Conservation (phyloP, 2,888 invertebrate genomes). For the Lithophane ornitopus region DNA sequence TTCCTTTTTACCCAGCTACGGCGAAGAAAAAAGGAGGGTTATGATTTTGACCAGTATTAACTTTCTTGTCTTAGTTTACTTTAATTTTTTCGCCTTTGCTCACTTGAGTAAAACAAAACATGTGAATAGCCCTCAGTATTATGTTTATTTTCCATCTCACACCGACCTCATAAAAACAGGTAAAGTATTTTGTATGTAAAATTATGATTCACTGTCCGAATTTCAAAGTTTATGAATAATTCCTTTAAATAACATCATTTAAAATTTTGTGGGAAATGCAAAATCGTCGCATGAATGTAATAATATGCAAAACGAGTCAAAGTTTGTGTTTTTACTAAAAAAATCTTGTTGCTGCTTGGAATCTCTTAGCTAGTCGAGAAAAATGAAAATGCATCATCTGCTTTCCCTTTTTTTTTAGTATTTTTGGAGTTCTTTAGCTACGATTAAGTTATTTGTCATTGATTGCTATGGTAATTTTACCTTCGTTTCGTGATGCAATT, state of each 20-base stretch:
- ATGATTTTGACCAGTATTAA: no score
- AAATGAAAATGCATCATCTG: neutral
- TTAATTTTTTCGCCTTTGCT: neutral
- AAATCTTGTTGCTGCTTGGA: conserved; percentile 7
- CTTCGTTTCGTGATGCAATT: neutral
- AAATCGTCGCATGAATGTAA: conserved; percentile 49
- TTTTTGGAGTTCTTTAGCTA: no score
- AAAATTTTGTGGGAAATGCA: conserved; percentile 43
- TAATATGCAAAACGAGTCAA: conserved; percentile 46
- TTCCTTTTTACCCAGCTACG: no score
- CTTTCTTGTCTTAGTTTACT: no score
- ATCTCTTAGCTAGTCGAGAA: neutral
- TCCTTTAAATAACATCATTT: conserved; percentile 52
- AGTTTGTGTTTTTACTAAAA: conserved; percentile 36
- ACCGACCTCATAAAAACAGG: conserved; percentile 42
- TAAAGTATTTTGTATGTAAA: conserved; percentile 52
- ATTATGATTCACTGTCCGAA: conserved; percentile 47
- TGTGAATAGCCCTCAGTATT: neutral
- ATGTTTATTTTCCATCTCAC: conserved; percentile 29
- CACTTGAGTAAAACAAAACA: neutral
- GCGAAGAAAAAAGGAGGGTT: no score
- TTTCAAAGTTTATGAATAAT: conserved; percentile 56
- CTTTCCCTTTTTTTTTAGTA: neutral
- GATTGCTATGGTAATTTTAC: no score
- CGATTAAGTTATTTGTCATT: no score